Conservation (phyloP, 2,888 invertebrate species). For the Selenia dentaria region DNA sequence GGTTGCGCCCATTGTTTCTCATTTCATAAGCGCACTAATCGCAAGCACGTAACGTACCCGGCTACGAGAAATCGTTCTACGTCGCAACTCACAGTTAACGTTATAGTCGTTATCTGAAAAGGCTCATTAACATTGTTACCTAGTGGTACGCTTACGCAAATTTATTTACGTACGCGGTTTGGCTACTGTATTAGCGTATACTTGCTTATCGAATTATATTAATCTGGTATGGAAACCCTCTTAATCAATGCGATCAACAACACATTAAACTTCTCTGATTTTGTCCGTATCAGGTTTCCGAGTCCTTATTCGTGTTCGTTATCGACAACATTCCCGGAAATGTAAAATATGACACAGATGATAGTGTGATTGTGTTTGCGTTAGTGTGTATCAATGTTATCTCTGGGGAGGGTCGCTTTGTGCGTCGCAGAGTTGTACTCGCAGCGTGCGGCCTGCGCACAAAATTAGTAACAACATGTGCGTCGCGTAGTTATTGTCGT, state of each 20-base stretch:
- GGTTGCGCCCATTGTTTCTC: conserved; percentile 64
- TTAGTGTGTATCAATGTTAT: conserved; percentile 27
- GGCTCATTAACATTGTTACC: conserved; percentile 41
- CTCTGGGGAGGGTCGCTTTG: conserved; percentile 24
- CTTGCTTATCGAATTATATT: conserved; percentile 28
- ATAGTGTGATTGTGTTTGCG: conserved; percentile 31
- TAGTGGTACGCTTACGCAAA: conserved; percentile 35
- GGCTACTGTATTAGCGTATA: conserved; percentile 7
- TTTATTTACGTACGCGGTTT: conserved; percentile 29
- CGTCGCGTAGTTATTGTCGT: conserved; percentile 59
- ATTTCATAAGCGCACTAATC: conserved; percentile 62
- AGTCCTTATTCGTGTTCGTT: conserved; percentile 28
- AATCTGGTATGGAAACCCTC: conserved; percentile 25
- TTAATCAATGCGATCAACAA: conserved; percentile 31
- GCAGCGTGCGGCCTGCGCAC: conserved; percentile 61
- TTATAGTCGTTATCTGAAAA: conserved; percentile 37
- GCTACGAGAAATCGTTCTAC: conserved; percentile 31
- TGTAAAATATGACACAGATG: conserved; percentile 30
- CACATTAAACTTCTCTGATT: conserved; percentile 29
- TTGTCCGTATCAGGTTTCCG: conserved; percentile 25
- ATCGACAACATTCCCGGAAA: conserved; percentile 33
- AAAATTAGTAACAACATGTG: conserved; percentile 69
- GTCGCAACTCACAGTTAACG: conserved; percentile 20
- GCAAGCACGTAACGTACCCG: conserved; percentile 41
- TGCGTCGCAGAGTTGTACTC: conserved; percentile 34